These are phyloP conservation scores for Urosaurus nigricauda DNA, from an alignment of 2,797 vertebrate species.

Conservation along the genomic window DNA sequence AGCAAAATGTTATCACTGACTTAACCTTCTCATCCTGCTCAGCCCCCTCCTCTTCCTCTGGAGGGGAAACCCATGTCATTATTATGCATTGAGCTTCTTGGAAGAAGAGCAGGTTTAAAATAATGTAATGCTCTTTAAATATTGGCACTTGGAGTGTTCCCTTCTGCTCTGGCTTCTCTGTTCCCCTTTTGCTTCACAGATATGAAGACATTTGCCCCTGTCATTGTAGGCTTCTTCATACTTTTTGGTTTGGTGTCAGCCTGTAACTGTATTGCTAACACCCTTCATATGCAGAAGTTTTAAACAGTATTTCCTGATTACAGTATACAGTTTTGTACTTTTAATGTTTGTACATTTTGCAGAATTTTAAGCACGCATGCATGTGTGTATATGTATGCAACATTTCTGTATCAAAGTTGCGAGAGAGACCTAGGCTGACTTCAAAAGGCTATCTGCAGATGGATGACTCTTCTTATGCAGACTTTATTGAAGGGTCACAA, in stretches of 20 bases:
- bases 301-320: not conserved
- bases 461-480: not conserved
- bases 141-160: not conserved
- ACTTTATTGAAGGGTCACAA: slow-evolving; percentile 8
- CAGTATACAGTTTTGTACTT: too few relatives aligned
- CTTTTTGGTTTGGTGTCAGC: not conserved
- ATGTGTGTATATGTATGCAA: too few relatives aligned
- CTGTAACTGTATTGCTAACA: not conserved
- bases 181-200: not conserved
- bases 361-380: too few relatives aligned
- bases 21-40: not conserved
- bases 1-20: not conserved
- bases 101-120: not conserved
- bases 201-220: not conserved
- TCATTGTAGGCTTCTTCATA: not conserved
- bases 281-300: not conserved
- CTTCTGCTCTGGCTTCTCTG: not conserved
- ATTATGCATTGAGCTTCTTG: too few relatives aligned
- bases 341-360: not conserved
- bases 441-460: not conserved
- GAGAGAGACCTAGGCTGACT: not conserved
- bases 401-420: not conserved
- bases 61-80: not conserved
- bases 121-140: not conserved
- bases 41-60: not conserved